Evolutionary conservation across 1,140 invertebrate genomes (phyloP).

Genomic region (Ceratitis capitata): DNA sequence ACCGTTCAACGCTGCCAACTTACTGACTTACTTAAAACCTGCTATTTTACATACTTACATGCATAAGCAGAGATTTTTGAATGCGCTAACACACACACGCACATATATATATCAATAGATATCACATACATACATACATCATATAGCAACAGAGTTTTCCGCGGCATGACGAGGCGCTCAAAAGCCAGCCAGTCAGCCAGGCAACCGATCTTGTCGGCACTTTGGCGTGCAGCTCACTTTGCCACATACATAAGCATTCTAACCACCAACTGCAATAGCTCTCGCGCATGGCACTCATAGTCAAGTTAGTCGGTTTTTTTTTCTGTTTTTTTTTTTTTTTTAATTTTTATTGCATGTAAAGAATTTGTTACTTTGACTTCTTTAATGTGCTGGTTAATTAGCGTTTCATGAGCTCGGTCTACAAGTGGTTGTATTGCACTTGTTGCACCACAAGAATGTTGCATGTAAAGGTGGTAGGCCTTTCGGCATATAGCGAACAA

Average conservation of each 20-base stretch:
- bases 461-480: neutral
- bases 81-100: neutral
- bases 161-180: neutral
- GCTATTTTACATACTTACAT: neutral
- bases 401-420: neutral
- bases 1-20: slow-evolving; percentile 14
- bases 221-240: neutral
- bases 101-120: too few relatives aligned
- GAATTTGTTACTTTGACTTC: slow-evolving; percentile 28
- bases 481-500: too few relatives aligned
- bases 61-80: neutral
- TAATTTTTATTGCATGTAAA: neutral
- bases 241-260: neutral
- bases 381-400: slow-evolving; percentile 23
- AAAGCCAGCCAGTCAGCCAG: too few relatives aligned
- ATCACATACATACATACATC: too few relatives aligned
- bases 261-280: neutral
- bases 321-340: neutral
- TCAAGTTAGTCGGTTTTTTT: too few relatives aligned
- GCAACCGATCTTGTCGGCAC: neutral
- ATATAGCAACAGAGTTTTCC: too few relatives aligned
- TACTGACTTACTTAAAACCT: slow-evolving; percentile 22
- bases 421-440: neutral
- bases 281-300: too few relatives aligned
- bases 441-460: neutral